Evolutionary conservation across 2,888 invertebrate species (phyloP).

Genomic region (Hyposoter dolosus): DNA sequence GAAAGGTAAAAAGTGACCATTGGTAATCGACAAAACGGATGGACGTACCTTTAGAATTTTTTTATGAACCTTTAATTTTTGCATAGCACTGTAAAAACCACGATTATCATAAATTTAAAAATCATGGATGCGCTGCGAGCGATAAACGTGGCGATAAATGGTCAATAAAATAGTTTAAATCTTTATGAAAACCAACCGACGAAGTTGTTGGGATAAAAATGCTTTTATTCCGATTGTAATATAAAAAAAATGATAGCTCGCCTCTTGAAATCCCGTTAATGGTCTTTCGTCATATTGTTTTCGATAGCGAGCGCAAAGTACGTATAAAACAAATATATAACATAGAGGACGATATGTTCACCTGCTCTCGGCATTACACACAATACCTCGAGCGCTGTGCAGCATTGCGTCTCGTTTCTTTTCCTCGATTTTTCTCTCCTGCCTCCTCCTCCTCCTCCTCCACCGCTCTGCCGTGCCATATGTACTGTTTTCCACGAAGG

Average conservation of each 20-base stretch:
- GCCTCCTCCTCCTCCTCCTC: background rate
- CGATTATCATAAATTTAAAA: background rate
- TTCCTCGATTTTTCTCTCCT: conserved; percentile 46
- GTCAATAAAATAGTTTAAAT: conserved; percentile 8
- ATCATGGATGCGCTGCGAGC: background rate
- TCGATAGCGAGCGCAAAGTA: background rate
- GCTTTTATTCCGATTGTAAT: background rate
- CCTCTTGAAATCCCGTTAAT: background rate
- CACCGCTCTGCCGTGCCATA: background rate
- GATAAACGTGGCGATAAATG: background rate
- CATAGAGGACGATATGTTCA: conserved; percentile 44
- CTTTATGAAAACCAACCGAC: background rate
- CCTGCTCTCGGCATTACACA: conserved; percentile 42
- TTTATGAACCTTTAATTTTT: background rate
- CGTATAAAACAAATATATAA: conserved; percentile 40
- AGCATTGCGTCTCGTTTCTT: conserved; percentile 22
- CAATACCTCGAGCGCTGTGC: conserved; percentile 36
- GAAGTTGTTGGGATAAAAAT: background rate
- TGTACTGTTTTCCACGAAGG: conserved; percentile 43
- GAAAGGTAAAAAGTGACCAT: too few species aligned
- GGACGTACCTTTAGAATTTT: background rate
- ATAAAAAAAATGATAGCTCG: background rate
- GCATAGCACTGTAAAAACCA: background rate
- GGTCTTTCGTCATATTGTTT: conserved; percentile 11
- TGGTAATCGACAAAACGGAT: background rate